Percentiles rank a stretch among this genome's conserved stretches.
phyloP scores from a whole-genome alignment of 1,140 invertebrate species.

The Cepaea nemoralis region DNA sequence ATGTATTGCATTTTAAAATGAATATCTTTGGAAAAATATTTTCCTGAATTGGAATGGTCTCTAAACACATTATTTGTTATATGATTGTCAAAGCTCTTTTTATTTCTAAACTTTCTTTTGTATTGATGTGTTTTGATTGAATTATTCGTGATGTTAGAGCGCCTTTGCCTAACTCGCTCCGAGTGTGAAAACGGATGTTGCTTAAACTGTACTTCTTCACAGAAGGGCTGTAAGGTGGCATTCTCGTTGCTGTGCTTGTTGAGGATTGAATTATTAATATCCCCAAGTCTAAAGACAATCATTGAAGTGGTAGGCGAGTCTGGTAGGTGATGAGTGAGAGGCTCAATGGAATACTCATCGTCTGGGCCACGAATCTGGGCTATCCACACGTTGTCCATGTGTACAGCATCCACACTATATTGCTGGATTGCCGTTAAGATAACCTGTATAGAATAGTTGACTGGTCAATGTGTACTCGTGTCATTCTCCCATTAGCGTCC shows the following conservation, averaged over 20 bases:
- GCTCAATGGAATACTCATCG: not conserved
- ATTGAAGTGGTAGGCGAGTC: not conserved
- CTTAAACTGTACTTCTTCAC: constrained; percentile 5
- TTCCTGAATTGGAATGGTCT: no score
- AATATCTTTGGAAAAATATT: not conserved
- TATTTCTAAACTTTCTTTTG: no score
- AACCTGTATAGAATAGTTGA: not conserved
- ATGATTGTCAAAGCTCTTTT: no score
- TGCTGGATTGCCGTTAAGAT: not conserved
- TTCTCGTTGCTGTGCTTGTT: not conserved
- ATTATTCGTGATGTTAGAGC: not conserved
- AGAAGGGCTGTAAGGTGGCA: not conserved
- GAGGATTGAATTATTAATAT: not conserved
- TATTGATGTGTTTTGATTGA: no score
- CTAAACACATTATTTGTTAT: no score
- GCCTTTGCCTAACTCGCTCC: no score
- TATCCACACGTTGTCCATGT: not conserved
- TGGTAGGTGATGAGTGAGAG: not conserved
- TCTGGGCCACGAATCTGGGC: not conserved
- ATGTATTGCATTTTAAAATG: not conserved
- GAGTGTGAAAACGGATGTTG: no score
- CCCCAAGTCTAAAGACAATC: not conserved
- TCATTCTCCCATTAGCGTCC: not conserved
- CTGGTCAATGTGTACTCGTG: not conserved
- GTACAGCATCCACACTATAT: not conserved